Base-by-base conservation (phyloP, 2,888 invertebrate species). In the Coremacera marginata region DNA sequence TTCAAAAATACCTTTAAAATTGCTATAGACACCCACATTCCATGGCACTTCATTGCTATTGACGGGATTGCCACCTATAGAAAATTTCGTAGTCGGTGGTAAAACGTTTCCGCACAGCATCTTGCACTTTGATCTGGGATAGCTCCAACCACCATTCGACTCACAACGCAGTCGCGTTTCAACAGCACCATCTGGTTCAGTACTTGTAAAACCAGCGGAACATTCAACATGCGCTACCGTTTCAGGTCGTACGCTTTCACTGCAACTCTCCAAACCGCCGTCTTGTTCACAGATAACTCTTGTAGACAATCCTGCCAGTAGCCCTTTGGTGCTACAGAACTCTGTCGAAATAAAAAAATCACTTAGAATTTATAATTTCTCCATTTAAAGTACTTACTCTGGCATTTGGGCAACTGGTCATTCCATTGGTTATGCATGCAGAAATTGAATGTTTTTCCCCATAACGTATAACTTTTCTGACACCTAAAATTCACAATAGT, bases 21-120 rank as follows among this genome's bases (percentile, higher is more conserved):
- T 67, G 16, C 31, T 52, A 70, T 81, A 83, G 44, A 83, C 79
- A 9, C 78, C 81, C 3, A 78, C 79, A 73, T 83, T 78, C 83
- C 83, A 83, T 25, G 83, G 83, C 27, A 81, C 80, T 52, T 78
- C 71, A 5, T 79, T 78, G 31, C 76, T 70, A 63, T 80, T 79
- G 1, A 62, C 70, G n/a, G 2, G 7, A 0, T 68, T 55, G 9
- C 81, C 81, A 25, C 78, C 79, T 11, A 55, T 65, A 14, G 75
- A 51, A 77, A 79, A 81, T 49, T 77, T 70, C 25, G 67, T 77
- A 8, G 63, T 67, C 3, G 52, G 14, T 11, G 67, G 27, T 27
- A 62, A 62, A 11, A 73, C 73, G 3, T 51, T 31, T 19, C 73
- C 73, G 14, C 73, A 73, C 19, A 52, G 25, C 63, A 63, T 63